phyloP scores from a whole-genome alignment of 2,797 vertebrate species.

The Bradypus variegatus region DNA sequence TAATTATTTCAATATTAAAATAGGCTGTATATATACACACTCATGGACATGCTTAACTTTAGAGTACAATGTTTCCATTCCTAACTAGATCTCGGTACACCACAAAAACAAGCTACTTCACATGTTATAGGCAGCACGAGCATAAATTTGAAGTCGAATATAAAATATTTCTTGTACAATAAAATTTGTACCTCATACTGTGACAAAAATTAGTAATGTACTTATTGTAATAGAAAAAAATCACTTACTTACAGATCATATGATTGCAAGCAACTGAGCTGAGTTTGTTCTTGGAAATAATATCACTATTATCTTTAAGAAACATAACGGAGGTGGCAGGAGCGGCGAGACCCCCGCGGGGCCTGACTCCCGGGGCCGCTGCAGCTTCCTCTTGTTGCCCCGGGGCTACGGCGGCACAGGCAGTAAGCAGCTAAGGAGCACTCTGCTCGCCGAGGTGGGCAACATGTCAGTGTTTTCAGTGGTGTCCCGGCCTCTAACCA shows the following conservation, averaged over 20 bases:
- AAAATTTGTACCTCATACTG: neutral
- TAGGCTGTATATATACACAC: accelerated
- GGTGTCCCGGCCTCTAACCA: constrained; percentile 5
- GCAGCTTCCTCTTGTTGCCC: too few relatives aligned
- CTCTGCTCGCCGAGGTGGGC: neutral
- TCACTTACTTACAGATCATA: neutral
- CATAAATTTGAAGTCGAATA: neutral
- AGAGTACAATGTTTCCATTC: neutral
- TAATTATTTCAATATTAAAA: neutral
- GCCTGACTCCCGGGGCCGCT: too few relatives aligned
- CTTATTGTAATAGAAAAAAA: neutral
- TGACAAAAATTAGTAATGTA: neutral
- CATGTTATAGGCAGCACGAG: neutral
- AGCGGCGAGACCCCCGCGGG: too few relatives aligned
- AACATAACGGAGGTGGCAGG: neutral
- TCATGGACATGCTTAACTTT: neutral
- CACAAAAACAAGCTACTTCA: neutral
- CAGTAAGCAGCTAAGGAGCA: neutral
- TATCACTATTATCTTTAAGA: neutral
- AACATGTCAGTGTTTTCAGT: neutral
- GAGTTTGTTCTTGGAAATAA: neutral
- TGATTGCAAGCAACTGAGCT: neutral
- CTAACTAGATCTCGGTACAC: neutral
- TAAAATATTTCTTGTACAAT: neutral
- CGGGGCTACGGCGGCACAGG: too few relatives aligned